A percentile compares a stretch with the other conserved stretches of the same genome.
Conservation (phyloP, 2,113 vertebrate genomes). For the Ariopsis seemanni region DNA sequence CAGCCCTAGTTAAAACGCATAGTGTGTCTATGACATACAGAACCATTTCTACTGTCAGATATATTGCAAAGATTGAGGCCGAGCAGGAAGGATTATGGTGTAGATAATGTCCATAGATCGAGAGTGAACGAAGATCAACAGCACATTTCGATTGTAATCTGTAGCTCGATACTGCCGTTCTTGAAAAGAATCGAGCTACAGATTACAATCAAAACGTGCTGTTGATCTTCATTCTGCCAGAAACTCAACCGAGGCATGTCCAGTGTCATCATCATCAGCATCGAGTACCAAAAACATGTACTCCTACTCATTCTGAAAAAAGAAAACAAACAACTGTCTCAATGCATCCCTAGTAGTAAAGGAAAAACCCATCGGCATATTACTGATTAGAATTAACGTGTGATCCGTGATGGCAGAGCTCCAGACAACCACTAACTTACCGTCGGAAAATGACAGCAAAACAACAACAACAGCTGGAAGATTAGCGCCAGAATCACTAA, state of each 20-base stretch:
- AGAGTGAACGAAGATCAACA: no score
- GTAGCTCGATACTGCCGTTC: no score
- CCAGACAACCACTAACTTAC: neutral
- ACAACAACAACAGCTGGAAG: neutral
- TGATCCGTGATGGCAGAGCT: neutral
- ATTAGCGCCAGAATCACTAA: neutral
- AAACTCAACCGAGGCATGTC: neutral
- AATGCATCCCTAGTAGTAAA: neutral
- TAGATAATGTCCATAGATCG: neutral
- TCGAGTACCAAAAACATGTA: neutral
- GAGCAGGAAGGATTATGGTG: neutral
- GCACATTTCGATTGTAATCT: no score
- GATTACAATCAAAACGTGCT: neutral
- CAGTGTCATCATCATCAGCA: neutral
- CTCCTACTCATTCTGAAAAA: neutral
- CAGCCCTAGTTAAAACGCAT: neutral
- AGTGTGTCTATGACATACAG: neutral
- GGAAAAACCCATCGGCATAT: neutral
- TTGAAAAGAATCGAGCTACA: neutral
- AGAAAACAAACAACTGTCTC: neutral
- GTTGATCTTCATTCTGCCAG: neutral
- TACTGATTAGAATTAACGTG: neutral
- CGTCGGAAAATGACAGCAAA: neutral
- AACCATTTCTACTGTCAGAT: neutral
- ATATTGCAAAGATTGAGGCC: neutral